These are phyloP conservation scores for Drosophila pseudotalamancana DNA, from an alignment of 2,888 invertebrate genomes.

Conservation along the genomic window DNA sequence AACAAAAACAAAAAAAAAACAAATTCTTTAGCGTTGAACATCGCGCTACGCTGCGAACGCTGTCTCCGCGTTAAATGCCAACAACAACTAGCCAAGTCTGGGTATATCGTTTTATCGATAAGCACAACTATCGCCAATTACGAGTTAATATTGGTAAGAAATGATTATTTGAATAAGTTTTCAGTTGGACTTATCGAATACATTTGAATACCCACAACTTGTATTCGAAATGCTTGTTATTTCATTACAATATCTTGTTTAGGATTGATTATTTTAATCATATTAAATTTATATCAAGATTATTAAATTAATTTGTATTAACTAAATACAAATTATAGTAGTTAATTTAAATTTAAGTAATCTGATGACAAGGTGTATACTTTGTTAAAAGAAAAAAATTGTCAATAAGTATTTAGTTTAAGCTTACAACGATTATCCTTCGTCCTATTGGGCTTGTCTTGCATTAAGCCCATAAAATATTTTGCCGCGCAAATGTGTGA, in stretches of 20 bases:
- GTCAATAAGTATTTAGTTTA: neutral
- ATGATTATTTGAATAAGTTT: neutral
- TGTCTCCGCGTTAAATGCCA: conserved; percentile 53
- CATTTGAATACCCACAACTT: neutral
- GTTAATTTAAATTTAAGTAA: too few species aligned
- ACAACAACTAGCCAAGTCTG: conserved; percentile 39
- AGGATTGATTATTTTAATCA: too few species aligned
- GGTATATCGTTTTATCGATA: conserved; percentile 2
- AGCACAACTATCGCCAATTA: conserved; percentile 1
- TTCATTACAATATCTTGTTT: too few species aligned
- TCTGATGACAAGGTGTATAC: too few species aligned
- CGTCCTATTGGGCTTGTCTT: neutral
- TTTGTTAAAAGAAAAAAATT: too few species aligned
- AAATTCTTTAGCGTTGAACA: conserved; percentile 44
- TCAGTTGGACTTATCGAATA: neutral
- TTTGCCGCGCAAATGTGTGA: neutral
- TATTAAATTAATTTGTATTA: too few species aligned
- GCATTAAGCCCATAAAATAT: neutral
- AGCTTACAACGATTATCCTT: too few species aligned
- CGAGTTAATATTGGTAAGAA: neutral
- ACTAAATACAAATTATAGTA: too few species aligned
- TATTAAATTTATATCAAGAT: too few species aligned
- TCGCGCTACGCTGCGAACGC: conserved; percentile 47
- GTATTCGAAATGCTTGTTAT: too few species aligned
- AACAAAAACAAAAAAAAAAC: conserved; percentile 45